phyloP scores from a whole-genome alignment of 2,113 vertebrate species.

The Ibidorhyncha struthersii region DNA sequence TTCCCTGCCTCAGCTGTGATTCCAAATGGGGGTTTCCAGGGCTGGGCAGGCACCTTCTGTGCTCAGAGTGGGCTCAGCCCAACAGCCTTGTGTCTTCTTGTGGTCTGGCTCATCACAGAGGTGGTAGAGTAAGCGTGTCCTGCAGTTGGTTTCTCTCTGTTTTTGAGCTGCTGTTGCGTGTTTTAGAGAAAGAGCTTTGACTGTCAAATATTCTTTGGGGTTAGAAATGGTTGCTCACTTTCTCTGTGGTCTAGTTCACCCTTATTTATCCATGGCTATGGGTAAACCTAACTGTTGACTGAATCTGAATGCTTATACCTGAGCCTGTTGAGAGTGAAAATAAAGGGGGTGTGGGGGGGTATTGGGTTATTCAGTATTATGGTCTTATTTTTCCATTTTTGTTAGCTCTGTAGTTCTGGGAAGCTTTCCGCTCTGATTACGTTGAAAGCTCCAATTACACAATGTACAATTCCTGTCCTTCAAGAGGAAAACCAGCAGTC shows the following conservation, averaged over 20 bases:
- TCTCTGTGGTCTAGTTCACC: neutral
- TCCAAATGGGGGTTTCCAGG: neutral
- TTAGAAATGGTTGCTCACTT: neutral
- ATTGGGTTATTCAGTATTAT: neutral
- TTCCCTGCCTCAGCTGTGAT: neutral
- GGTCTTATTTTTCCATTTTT: neutral
- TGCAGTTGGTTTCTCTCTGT: neutral
- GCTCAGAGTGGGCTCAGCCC: neutral
- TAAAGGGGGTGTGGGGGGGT: neutral
- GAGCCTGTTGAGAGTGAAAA: neutral
- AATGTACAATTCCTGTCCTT: neutral
- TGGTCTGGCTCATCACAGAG: accelerated
- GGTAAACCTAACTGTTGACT: neutral
- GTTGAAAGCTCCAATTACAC: neutral
- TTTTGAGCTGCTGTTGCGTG: neutral
- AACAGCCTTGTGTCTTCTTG: neutral
- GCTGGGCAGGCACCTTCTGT: neutral
- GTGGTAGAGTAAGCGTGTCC: accelerated
- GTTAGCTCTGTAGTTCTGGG: neutral
- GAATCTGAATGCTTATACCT: neutral
- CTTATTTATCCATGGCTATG: neutral
- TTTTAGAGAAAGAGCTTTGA: neutral
- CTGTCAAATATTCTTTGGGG: neutral
- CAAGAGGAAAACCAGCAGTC: neutral
- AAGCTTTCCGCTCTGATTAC: neutral